Evolutionary conservation across 2,113 vertebrate species (phyloP), one percentile per base, ranked within the genome.

Genomic region (Ammodytes marinus): DNA sequence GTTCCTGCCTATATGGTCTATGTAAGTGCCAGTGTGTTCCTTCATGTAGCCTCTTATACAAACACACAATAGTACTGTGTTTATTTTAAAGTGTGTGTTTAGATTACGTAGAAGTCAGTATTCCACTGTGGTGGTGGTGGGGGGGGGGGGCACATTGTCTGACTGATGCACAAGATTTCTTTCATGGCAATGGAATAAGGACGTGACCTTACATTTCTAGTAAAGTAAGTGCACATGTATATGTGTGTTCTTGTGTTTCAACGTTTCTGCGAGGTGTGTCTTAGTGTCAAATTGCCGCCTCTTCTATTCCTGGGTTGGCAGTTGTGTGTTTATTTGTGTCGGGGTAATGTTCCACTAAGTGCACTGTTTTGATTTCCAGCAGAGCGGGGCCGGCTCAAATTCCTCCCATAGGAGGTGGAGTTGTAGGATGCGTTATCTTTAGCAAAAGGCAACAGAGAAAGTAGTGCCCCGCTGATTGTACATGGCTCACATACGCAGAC

Each of bases 61-160:
- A 92, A 85, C 86, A 90, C 84, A 84, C 57, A 63, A 77, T 78
- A 78, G 74, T 78, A 69, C 64, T 1, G 35, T 79, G 85, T 91
- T 91, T 91, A 90, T 86, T 89, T 87, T 74, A 54, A 91, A 83
- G 77, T 71, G 59, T 75, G 68, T 89, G 92, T 91, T 91, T 91
- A 84, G 77, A 91, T 90, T 86, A 86, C 68, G 83, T 55, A 69
- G 76, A 87, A 88, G 82, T 86, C 77, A 14, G 72, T 85, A 87
- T 82, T 83, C 83, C 77, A 69, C 69, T 68, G 55, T 76, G 67
- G 27, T 27, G 27, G 27, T 27, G 27, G 27, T 27, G 27, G 27
- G 27, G 27, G 27, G 27, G 27, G 27, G n/a, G 74, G 76, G 85
- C 65, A 53, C 37, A 69, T 54, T 80, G 85, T 86, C 68, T 74